phyloP scores from a whole-genome alignment of 2,888 invertebrate genomes.

The Hirudinaria manillensis region DNA sequence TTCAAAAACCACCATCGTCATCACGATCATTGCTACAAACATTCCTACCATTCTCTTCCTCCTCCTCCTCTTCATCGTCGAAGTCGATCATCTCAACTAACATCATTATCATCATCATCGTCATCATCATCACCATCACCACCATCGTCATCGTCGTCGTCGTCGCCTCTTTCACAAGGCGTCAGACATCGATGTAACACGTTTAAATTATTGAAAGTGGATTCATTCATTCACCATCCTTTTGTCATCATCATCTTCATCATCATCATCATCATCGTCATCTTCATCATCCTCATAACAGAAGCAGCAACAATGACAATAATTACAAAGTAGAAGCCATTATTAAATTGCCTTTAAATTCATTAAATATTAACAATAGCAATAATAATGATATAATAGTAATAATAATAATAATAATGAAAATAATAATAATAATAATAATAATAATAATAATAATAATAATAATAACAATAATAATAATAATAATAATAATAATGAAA shows the following conservation, averaged over 20 bases:
- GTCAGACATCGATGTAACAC: background rate
- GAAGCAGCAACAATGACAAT: background rate
- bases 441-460: slow-evolving; percentile 26
- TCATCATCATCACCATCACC: slow-evolving; percentile 30
- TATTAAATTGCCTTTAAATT: background rate
- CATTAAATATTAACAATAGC: background rate
- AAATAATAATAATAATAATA: slow-evolving; percentile 26
- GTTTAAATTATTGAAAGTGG: too few relatives aligned
- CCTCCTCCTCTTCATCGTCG: slow-evolving; percentile 29
- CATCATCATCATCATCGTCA: slow-evolving; percentile 23
- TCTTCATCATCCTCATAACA: slow-evolving; percentile 26
- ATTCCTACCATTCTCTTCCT: slow-evolving; percentile 15
- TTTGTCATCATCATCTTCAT: slow-evolving; percentile 13
- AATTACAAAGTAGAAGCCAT: background rate
- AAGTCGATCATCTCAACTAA: background rate
- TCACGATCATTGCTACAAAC: background rate
- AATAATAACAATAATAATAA: slow-evolving; percentile 1
- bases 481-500: slow-evolving; percentile 5
- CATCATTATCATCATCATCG: slow-evolving; percentile 25
- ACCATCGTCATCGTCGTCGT: slow-evolving; percentile 26
- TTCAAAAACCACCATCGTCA: too few relatives aligned
- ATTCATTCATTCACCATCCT: too few relatives aligned
- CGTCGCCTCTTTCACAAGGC: background rate
- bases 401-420: slow-evolving; percentile 27
- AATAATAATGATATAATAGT: slow-evolving; percentile 13